Conservation (phyloP, 2,888 invertebrate genomes). For the Himalopsyche kuldschensis region DNA sequence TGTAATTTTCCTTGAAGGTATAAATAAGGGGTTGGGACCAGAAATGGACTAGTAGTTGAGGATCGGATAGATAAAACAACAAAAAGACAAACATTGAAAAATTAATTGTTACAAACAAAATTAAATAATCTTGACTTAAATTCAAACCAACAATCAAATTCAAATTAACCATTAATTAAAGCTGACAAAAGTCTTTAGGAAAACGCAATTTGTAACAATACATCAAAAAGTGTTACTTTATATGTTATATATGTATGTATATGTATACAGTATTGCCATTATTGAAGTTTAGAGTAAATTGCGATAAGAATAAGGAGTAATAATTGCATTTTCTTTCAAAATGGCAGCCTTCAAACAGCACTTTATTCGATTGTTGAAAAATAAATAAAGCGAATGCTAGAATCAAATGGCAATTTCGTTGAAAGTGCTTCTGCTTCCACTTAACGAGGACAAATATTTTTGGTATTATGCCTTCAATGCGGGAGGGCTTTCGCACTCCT, state of each 20-base stretch:
- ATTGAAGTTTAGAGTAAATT: neutral
- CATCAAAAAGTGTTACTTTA: neutral
- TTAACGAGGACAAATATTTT: neutral
- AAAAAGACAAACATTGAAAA: too few species aligned
- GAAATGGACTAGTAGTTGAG: too few species aligned
- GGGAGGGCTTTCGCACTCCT: neutral
- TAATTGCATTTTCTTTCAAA: neutral
- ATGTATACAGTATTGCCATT: neutral
- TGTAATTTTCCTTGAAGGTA: too few species aligned
- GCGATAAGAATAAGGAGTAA: neutral
- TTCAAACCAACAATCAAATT: too few species aligned
- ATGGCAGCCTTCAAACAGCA: neutral
- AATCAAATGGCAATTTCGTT: neutral
- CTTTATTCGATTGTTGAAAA: neutral
- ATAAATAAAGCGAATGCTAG: neutral
- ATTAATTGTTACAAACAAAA: too few species aligned
- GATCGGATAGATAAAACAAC: too few species aligned
- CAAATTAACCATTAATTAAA: too few species aligned
- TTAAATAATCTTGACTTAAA: too few species aligned
- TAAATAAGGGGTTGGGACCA: too few species aligned
- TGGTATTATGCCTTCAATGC: neutral
- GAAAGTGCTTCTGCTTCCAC: constrained; percentile 1
- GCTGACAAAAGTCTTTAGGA: neutral
- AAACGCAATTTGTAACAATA: neutral
- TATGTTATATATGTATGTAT: too few species aligned